Evolutionary conservation across 1,140 invertebrate species (phyloP), one percentile per base, ranked within the genome.

Genomic region (Bemisia tabaci): DNA sequence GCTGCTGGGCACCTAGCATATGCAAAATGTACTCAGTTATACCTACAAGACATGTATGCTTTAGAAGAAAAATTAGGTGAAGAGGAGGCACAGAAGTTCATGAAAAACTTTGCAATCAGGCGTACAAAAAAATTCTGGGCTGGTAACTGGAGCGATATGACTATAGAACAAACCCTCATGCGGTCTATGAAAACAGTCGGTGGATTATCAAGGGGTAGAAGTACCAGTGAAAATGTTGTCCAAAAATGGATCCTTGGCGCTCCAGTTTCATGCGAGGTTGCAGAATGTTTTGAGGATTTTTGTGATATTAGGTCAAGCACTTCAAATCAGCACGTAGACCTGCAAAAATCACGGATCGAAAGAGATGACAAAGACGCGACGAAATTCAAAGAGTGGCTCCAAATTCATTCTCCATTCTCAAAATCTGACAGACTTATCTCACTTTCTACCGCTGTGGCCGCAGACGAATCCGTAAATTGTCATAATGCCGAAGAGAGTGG

Each of bases 321-420:
- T 22, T 74, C 69, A 17, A 76, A 79, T 22, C 76, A 80, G 69
- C 76, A 79, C 72, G 72, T 77, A 66, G 77, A 79, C 73, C 64
- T 73, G 26, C 71, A 71, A 59, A 71, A 74, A 70, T 74, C 73
- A 64, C 69, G 77, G 69, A 68, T 76, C 26, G 72, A 74, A 70
- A 74, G 68, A 72, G 75, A 79, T 72, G 65, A 68, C 69, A 64
- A 66, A 68, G 75, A 78, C 65, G 64, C 75, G 65, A 58, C 69
- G 66, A 73, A 68, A 71, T 69, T 78, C 60, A 1, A 73, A 59
- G 65, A 69, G 25, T 79, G 76, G 75, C 74, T 79, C 62, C 66
- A 70, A 65, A 58, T 65, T 11, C 74, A 65, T 66, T 22, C 33
- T 21, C 59, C 59, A 22, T 60, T 60, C 23, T 22, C 59, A 60